Evolutionary conservation across 2,888 invertebrate species (phyloP).

Genomic region (Lamproptera curius): DNA sequence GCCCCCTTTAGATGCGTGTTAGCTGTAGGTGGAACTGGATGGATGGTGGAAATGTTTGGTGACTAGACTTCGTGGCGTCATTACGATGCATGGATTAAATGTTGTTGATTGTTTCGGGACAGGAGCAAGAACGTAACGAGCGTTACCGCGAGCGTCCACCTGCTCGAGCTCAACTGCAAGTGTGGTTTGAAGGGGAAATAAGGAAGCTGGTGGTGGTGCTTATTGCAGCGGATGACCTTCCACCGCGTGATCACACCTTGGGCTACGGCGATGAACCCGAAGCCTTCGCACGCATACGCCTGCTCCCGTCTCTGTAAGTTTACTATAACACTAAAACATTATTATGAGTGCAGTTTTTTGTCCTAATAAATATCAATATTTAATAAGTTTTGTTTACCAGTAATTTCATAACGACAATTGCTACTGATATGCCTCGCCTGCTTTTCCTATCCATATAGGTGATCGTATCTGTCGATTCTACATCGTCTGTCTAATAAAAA

Average conservation of each 20-base stretch:
- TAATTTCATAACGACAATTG: too few species aligned
- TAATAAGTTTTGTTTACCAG: too few species aligned
- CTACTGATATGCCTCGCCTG: too few species aligned
- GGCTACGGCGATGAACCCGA: slow-evolving; percentile 89
- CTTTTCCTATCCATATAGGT: too few species aligned
- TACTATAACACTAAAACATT: too few species aligned
- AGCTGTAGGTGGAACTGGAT: slow-evolving; percentile 30
- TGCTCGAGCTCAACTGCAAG: slow-evolving; percentile 91
- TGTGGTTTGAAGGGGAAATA: slow-evolving; percentile 92
- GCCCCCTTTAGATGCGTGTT: slow-evolving; percentile 7
- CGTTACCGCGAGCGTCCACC: slow-evolving; percentile 82
- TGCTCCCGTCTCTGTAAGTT: slow-evolving; percentile 88
- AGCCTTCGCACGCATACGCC: slow-evolving; percentile 89
- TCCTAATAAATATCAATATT: too few species aligned
- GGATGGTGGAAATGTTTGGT: slow-evolving; percentile 29
- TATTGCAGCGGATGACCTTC: slow-evolving; percentile 91
- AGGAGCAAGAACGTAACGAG: slow-evolving; percentile 70
- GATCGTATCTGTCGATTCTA: too few species aligned
- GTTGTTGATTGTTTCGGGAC: slow-evolving; percentile 25
- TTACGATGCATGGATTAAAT: neutral
- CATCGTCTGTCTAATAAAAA: too few species aligned
- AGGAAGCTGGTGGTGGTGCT: slow-evolving; percentile 91
- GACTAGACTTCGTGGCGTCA: neutral
- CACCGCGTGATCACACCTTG: slow-evolving; percentile 85
- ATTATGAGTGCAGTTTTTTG: too few species aligned